Conservation (phyloP, 2,113 vertebrate genomes). For the Mesitornis unicolor region DNA sequence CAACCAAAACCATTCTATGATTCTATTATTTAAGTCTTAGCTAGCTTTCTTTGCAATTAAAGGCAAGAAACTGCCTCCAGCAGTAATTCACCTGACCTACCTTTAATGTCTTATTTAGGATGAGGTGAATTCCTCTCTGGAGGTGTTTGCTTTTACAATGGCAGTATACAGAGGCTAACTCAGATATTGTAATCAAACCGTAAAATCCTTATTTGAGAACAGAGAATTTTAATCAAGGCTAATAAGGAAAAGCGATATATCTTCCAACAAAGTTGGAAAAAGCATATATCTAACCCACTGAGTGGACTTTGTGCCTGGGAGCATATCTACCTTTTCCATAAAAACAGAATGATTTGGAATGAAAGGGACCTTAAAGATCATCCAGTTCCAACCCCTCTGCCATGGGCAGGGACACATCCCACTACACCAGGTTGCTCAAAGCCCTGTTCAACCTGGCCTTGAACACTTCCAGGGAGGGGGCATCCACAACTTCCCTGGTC, state of each 20-base stretch:
- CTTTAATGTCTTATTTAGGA: not conserved
- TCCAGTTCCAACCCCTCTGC: too few relatives aligned
- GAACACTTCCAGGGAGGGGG: too few relatives aligned
- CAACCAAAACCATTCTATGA: too few relatives aligned
- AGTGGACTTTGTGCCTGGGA: not conserved
- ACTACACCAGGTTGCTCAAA: too few relatives aligned
- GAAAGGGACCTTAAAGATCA: too few relatives aligned
- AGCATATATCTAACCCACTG: accelerated
- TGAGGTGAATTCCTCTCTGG: not conserved
- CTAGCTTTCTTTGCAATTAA: not conserved
- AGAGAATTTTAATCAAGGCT: not conserved
- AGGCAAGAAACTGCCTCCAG: not conserved
- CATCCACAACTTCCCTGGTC: too few relatives aligned
- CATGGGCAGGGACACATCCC: too few relatives aligned
- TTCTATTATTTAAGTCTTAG: too few relatives aligned
- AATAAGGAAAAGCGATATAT: not conserved
- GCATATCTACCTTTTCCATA: accelerated
- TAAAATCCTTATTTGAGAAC: not conserved
- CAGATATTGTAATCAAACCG: not conserved
- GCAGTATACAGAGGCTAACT: not conserved
- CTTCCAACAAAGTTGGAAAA: not conserved
- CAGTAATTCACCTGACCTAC: not conserved
- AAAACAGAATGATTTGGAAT: too few relatives aligned
- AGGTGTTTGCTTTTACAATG: not conserved
- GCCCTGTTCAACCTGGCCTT: too few relatives aligned